phyloP scores from a whole-genome alignment of 2,113 vertebrate genomes.

The Corynorhinus townsendii region DNA sequence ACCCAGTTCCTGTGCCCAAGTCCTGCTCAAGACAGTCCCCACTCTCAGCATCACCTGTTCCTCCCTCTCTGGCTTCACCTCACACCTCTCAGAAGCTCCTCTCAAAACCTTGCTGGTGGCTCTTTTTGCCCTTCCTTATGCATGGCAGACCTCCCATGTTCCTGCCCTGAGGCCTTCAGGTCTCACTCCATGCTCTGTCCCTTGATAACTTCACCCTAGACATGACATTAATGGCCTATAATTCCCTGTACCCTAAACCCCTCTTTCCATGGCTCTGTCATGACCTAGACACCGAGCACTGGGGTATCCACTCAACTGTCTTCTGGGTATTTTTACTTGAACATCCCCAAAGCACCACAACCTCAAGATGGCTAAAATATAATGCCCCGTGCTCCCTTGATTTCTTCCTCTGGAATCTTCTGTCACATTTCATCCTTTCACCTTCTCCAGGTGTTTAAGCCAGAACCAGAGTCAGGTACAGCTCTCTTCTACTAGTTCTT shows the following conservation, averaged over 20 bases:
- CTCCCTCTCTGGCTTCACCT: neutral
- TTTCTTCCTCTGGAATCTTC: neutral
- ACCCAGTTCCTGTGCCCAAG: neutral
- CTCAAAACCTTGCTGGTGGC: too few relatives aligned
- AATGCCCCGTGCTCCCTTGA: rapidly evolving
- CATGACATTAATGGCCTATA: too few relatives aligned
- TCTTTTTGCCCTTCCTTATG: neutral
- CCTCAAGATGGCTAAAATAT: neutral
- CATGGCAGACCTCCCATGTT: rapidly evolving
- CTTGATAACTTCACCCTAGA: neutral
- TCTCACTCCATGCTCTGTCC: neutral
- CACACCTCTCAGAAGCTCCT: neutral
- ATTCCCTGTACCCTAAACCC: too few relatives aligned
- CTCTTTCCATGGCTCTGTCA: neutral
- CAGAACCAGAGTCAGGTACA: rapidly evolving
- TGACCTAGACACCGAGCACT: neutral
- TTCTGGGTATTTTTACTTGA: neutral
- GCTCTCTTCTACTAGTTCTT: neutral
- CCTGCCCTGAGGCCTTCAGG: rapidly evolving
- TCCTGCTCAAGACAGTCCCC: neutral
- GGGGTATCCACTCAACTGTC: neutral
- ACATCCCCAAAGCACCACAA: neutral
- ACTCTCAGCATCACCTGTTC: rapidly evolving
- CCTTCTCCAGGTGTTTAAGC: too few relatives aligned
- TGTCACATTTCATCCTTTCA: too few relatives aligned